These are phyloP conservation scores for Philaenus spumarius DNA, from an alignment of 1,140 invertebrate species.

Conservation along the genomic window DNA sequence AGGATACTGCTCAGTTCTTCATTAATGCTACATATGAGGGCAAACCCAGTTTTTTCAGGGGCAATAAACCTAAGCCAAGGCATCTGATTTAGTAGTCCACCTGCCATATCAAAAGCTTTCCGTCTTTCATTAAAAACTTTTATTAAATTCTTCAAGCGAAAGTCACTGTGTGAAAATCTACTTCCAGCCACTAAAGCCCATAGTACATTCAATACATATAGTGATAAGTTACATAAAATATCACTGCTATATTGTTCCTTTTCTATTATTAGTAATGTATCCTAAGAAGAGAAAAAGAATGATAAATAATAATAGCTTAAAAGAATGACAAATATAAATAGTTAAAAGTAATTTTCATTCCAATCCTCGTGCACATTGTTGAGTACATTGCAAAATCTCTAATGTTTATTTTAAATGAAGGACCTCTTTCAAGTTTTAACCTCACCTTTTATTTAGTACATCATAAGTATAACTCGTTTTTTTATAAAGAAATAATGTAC, in stretches of 20 bases:
- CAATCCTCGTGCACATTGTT: too few relatives aligned
- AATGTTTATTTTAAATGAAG: too few relatives aligned
- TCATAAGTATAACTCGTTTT: too few relatives aligned
- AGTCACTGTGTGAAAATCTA: conserved; percentile 35
- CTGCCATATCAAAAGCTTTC: conserved; percentile 59
- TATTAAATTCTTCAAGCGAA: conserved; percentile 49
- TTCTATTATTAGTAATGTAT: conserved; percentile 8
- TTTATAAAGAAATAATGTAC: too few relatives aligned
- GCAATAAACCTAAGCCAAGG: conserved; percentile 63
- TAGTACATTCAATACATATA: conserved; percentile 63
- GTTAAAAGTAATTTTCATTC: too few relatives aligned
- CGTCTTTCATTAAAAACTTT: conserved; percentile 53
- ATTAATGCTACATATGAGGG: conserved; percentile 55
- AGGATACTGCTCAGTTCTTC: conserved; percentile 49
- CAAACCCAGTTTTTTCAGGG: conserved; percentile 59
- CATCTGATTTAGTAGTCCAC: conserved; percentile 56
- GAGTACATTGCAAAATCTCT: too few relatives aligned
- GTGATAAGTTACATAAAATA: conserved; percentile 32
- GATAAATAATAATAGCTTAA: too few relatives aligned
- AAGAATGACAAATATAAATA: too few relatives aligned
- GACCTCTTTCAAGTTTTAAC: too few relatives aligned
- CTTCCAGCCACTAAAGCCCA: conserved; percentile 66
- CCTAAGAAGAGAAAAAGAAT: too few relatives aligned
- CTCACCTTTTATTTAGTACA: too few relatives aligned
- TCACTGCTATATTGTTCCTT: background rate